phyloP scores from a whole-genome alignment of 1,140 invertebrate species.

The Polypedilum pembai region DNA sequence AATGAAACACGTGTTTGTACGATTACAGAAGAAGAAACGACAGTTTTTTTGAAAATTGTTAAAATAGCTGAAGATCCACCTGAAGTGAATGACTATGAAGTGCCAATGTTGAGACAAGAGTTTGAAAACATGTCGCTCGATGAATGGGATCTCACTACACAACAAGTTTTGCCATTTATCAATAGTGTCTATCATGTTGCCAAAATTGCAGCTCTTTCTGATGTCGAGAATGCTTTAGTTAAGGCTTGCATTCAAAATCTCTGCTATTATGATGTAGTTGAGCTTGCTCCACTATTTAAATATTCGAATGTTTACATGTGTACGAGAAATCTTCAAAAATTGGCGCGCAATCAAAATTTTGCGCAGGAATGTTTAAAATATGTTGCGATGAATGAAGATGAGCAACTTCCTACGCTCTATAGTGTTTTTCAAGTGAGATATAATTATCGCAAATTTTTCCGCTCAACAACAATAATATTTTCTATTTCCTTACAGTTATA shows the following conservation, averaged over 20 bases:
- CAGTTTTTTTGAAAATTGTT: conserved; percentile 72
- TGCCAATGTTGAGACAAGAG: conserved; percentile 63
- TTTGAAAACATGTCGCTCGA: conserved; percentile 43
- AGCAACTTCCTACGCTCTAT: conserved; percentile 52
- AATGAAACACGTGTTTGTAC: conserved; percentile 71
- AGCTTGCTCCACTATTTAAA: conserved; percentile 82
- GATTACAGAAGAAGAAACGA: conserved; percentile 69
- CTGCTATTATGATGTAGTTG: conserved; percentile 63
- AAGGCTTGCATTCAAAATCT: conserved; percentile 93
- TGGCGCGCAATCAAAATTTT: conserved; percentile 60
- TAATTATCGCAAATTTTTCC: neutral
- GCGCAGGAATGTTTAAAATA: conserved; percentile 68
- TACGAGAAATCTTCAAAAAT: conserved; percentile 69
- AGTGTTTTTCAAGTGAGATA: neutral
- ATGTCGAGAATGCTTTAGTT: conserved; percentile 88
- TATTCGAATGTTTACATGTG: conserved; percentile 89
- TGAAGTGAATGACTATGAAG: conserved; percentile 81
- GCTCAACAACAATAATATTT: neutral
- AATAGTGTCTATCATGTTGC: conserved; percentile 88
- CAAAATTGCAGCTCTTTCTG: conserved; percentile 70
- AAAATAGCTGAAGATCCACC: conserved; percentile 68
- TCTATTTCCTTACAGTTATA: conserved; percentile 68
- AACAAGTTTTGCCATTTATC: conserved; percentile 79
- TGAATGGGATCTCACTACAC: conserved; percentile 88
- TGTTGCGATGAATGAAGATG: conserved; percentile 42